phyloP scores from a whole-genome alignment of 30 jellyfish, hydroid and myxozoan genomes.

The Rhopilema esculentum region DNA sequence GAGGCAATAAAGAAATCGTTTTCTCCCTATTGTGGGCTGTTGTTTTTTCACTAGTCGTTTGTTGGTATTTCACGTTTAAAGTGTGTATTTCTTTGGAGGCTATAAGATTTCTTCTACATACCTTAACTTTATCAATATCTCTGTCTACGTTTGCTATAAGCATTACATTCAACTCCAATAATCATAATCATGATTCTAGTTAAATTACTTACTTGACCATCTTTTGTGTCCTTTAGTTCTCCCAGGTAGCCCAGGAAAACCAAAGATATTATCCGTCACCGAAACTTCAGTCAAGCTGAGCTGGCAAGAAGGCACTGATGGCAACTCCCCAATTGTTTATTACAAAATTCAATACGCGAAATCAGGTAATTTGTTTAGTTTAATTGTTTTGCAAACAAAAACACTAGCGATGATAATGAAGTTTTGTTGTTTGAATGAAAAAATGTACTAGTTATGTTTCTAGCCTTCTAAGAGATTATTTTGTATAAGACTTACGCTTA shows the following conservation, averaged over 20 bases:
- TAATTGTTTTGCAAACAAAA: background rate
- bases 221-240: conserved; percentile 5
- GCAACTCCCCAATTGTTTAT: conserved; percentile 76
- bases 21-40: too few relatives aligned
- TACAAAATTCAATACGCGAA: conserved; percentile 65
- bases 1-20: too few relatives aligned
- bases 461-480: background rate
- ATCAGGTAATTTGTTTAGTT: conserved; percentile 77
- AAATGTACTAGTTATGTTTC: background rate
- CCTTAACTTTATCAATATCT: too few relatives aligned
- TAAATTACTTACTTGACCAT: too few relatives aligned
- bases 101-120: too few relatives aligned
- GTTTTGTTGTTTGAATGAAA: background rate
- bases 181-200: too few relatives aligned
- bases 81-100: too few relatives aligned
- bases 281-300: conserved; percentile 52
- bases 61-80: too few relatives aligned
- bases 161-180: too few relatives aligned
- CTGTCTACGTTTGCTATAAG: too few relatives aligned
- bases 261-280: conserved; percentile 40
- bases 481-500: too few relatives aligned
- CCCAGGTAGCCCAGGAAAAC: conserved; percentile 92
- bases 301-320: conserved; percentile 91
- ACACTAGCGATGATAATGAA: background rate
- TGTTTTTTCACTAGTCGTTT: too few relatives aligned